Percentiles rank a stretch among this genome's conserved stretches.
phyloP scores from a whole-genome alignment of 2,888 invertebrate species.

The Ormyrus pomaceus region DNA sequence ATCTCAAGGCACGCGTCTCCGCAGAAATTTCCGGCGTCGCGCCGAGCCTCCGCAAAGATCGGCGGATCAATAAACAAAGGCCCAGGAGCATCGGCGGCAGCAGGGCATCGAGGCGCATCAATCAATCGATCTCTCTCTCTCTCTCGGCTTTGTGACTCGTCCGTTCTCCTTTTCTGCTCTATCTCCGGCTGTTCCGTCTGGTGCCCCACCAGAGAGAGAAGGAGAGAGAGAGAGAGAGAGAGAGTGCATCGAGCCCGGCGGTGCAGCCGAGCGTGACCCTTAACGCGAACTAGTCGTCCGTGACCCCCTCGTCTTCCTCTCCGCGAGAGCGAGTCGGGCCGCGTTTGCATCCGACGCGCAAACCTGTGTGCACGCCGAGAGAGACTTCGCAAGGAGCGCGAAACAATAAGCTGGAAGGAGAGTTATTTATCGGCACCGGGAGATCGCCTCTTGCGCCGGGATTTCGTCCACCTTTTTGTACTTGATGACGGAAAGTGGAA shows the following conservation, averaged over 20 bases:
- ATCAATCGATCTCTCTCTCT: not conserved
- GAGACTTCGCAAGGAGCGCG: no score
- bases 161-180: not conserved
- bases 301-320: constrained; percentile 64
- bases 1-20: no score
- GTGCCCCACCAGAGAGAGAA: not conserved
- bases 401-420: no score
- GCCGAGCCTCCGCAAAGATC: no score
- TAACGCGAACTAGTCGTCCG: constrained; percentile 70
- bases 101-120: no score
- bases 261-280: constrained; percentile 71
- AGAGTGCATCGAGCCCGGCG: not conserved
- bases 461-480: no score
- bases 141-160: not conserved
- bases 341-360: not conserved
- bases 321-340: not conserved
- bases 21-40: no score
- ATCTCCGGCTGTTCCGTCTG: constrained; percentile 32
- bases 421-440: no score
- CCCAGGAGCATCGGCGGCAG: no score
- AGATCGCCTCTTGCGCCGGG: no score
- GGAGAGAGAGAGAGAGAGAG: constrained; percentile 4
- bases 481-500: no score
- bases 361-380: not conserved
- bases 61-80: no score